Percentiles rank a stretch among this genome's conserved stretches.
These are phyloP conservation scores for Phymorhynchus buccinoides DNA, from an alignment of 1,140 invertebrate species.

Conservation along the genomic window DNA sequence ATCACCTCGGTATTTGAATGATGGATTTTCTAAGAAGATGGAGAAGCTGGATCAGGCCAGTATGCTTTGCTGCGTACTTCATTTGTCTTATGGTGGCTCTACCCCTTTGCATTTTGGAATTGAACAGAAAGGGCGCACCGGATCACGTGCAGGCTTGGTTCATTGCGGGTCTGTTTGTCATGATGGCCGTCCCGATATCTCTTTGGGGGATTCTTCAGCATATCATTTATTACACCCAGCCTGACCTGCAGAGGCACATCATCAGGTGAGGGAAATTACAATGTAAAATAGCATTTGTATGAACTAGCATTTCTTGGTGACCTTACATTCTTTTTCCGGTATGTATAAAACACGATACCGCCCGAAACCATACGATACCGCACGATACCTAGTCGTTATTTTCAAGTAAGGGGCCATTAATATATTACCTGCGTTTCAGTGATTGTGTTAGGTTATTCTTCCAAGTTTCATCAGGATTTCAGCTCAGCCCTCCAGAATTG, in stretches of 20 bases:
- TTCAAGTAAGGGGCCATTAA: too few species aligned
- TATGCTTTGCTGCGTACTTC: conserved; percentile 85
- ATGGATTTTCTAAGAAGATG: conserved; percentile 75
- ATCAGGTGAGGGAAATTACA: conserved; percentile 79
- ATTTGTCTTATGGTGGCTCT: conserved; percentile 87
- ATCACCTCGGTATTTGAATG: background rate
- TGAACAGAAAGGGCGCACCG: conserved; percentile 66
- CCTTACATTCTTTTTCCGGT: too few species aligned
- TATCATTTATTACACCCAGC: conserved; percentile 93
- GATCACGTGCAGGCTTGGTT: conserved; percentile 79
- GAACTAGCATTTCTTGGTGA: too few species aligned
- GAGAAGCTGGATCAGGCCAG: conserved; percentile 90
- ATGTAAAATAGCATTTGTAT: background rate
- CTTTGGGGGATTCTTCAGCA: conserved; percentile 96
- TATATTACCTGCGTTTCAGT: too few species aligned
- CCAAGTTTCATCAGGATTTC: too few species aligned
- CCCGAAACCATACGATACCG: too few species aligned
- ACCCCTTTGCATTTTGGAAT: conserved; percentile 84
- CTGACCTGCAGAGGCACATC: conserved; percentile 93
- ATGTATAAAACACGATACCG: too few species aligned
- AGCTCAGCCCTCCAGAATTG: too few species aligned
- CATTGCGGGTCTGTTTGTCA: conserved; percentile 91
- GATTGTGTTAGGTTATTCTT: too few species aligned
- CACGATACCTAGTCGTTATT: too few species aligned
- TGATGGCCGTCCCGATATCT: conserved; percentile 91